Conservation (phyloP, 2,888 invertebrate species). For the Heliconius sara region DNA sequence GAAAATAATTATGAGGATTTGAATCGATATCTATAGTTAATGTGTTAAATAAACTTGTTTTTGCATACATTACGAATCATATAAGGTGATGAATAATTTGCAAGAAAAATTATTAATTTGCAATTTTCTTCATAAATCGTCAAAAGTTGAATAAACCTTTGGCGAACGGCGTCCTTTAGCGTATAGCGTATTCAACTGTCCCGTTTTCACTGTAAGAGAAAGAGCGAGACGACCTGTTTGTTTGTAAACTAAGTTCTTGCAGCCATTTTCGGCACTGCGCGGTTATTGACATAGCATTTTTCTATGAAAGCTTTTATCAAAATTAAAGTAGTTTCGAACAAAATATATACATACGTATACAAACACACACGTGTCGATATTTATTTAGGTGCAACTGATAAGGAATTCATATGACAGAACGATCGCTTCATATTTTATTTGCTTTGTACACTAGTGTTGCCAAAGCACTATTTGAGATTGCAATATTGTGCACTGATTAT, state of each 20-base stretch:
- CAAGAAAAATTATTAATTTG: constrained; percentile 42
- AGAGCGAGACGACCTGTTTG: constrained; percentile 68
- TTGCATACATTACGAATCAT: constrained; percentile 3
- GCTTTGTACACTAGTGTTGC: not conserved
- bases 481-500: constrained; percentile 37
- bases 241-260: constrained; percentile 70
- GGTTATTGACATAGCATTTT: constrained; percentile 44
- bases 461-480: constrained; percentile 30
- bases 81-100: constrained; percentile 4
- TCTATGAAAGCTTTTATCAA: constrained; percentile 26
- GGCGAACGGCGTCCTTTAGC: constrained; percentile 56
- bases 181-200: constrained; percentile 50
- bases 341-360: constrained; percentile 29
- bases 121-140: constrained; percentile 65
- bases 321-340: not conserved
- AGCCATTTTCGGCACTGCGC: constrained; percentile 50
- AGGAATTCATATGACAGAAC: constrained; percentile 38
- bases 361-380: constrained; percentile 54
- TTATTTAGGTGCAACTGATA: constrained; percentile 56
- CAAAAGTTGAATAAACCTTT: constrained; percentile 74
- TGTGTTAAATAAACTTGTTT: not conserved
- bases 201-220: constrained; percentile 55
- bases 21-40: constrained; percentile 1
- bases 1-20: constrained; percentile 5
- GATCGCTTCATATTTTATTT: constrained; percentile 39